phyloP scores from a whole-genome alignment of 92 coral and sea anemone species.

The Plumapathes pennacea region DNA sequence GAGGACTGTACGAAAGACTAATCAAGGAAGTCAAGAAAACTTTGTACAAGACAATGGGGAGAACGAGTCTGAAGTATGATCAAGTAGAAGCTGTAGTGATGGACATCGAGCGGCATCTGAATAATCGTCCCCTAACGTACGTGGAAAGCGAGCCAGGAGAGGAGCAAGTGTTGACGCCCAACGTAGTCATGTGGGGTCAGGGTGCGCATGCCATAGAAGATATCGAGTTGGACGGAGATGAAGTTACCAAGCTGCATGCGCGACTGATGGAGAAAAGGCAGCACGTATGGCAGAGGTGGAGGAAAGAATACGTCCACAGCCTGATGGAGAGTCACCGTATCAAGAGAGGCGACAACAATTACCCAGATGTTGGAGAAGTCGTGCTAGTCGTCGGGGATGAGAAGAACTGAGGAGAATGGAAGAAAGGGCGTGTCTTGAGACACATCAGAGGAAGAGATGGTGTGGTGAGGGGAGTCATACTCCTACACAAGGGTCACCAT shows the following conservation, averaged over 20 bases:
- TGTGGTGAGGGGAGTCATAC: slow-evolving; percentile 17
- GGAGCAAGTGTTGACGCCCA: slow-evolving; percentile 36
- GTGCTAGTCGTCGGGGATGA: slow-evolving; percentile 34
- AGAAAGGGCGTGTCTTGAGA: slow-evolving; percentile 25
- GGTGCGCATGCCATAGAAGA: slow-evolving; percentile 10
- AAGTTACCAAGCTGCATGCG: not conserved
- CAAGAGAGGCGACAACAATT: slow-evolving; percentile 3
- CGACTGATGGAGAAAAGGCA: slow-evolving; percentile 17
- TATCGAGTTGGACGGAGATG: slow-evolving; percentile 14
- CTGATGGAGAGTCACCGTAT: slow-evolving; percentile 17
- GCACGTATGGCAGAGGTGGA: slow-evolving; percentile 9
- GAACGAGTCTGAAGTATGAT: slow-evolving; percentile 23
- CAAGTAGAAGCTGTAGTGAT: slow-evolving; percentile 25
- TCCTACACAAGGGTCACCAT: slow-evolving; percentile 45
- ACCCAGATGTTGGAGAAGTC: slow-evolving; percentile 41
- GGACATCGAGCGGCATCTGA: slow-evolving; percentile 44
- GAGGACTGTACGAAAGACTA: slow-evolving; percentile 45
- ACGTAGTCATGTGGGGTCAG: slow-evolving; percentile 29
- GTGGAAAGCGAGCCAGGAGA: slow-evolving; percentile 37
- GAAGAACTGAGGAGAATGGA: slow-evolving; percentile 26
- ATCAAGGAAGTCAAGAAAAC: slow-evolving; percentile 50
- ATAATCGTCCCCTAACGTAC: slow-evolving; percentile 54
- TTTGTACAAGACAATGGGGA: slow-evolving; percentile 51
- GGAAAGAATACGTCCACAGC: slow-evolving; percentile 12
- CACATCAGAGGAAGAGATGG: slow-evolving; percentile 43